Base-by-base conservation (phyloP, 2,113 vertebrate genomes). In the Ailurus styani region DNA sequence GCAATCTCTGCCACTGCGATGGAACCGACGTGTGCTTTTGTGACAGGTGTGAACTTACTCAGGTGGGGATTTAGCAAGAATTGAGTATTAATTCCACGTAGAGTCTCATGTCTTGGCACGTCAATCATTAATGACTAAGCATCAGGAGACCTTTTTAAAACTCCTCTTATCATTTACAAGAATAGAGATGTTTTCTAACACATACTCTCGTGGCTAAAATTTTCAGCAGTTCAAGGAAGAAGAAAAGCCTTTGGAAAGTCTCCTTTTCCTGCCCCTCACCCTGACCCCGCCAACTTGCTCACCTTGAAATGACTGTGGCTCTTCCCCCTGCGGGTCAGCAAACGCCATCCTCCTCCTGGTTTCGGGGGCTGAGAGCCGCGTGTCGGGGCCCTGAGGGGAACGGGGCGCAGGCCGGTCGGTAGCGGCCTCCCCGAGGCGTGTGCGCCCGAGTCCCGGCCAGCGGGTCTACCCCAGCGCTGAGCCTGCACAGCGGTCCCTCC, bases 311-410 rank as follows among this genome's bases (percentile, higher is more conserved):
- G 18, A 29, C 31, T 20, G 10, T 13, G 45, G 27, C 62, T 31
- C 21, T 25, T 3, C 4, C 40, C 37, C 21, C 11, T 72, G 37
- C 73, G 3, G 25, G 29, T 31, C 77, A 17, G 29, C 11, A 77
- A 0, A 37, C 21, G 1, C 4, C 0, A 0, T 54, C 20, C 54
- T 54, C 20, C 42, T 37, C 54, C 54, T 34, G 0, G 2, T n/a
- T 27, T 21, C 18, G 47, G 50, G 37, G 8, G 18, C 42, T 0
- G 0, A 50, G 42, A 37, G n/a, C n/a, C 3, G 12, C 1, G 5
- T 2, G 17, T 55, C 25, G 10, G 2, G 25, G 50, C 50, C 17
- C 1, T 1, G 70, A 25, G 21, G 70, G 68, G 70, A 40, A 20
- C 0, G 0, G 20, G n/a, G 68, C 20, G 1, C n/a, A 3, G n/a